These are phyloP conservation scores for Drosophila sulfurigaster DNA, from an alignment of 1,140 invertebrate species.

Conservation along the genomic window DNA sequence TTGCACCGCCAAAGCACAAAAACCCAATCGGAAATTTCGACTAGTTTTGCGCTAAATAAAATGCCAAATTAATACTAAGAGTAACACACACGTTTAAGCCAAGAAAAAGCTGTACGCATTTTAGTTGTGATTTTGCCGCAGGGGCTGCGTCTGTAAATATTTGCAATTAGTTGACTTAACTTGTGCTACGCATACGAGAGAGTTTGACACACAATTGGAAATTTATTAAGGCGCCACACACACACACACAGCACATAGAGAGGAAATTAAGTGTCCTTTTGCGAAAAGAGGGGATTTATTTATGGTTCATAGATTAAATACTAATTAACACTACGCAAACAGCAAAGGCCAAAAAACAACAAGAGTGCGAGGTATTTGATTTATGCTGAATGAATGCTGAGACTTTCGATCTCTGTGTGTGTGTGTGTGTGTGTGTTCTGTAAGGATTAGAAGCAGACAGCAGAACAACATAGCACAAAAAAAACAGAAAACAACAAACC, in stretches of 20 bases:
- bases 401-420: constrained; percentile 21
- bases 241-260: constrained; percentile 36
- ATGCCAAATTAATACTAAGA: not conserved
- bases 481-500: constrained; percentile 25
- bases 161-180: constrained; percentile 80
- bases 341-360: constrained; percentile 33
- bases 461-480: constrained; percentile 7
- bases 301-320: constrained; percentile 84
- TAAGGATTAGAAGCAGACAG: constrained; percentile 69
- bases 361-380: constrained; percentile 70
- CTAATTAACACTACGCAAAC: constrained; percentile 77
- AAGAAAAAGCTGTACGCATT: not conserved
- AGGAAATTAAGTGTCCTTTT: constrained; percentile 78
- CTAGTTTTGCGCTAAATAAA: not conserved
- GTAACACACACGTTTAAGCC: not conserved
- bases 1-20: constrained; percentile 31
- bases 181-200: constrained; percentile 36
- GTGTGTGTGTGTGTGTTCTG: constrained; percentile 48
- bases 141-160: constrained; percentile 40
- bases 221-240: constrained; percentile 66
- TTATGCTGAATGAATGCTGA: constrained; percentile 67
- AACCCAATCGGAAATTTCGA: not conserved
- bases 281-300: constrained; percentile 72
- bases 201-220: constrained; percentile 72
- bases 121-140: not conserved